Evolutionary conservation across 1,140 invertebrate genomes (phyloP).

Genomic region (Lucilia sericata): DNA sequence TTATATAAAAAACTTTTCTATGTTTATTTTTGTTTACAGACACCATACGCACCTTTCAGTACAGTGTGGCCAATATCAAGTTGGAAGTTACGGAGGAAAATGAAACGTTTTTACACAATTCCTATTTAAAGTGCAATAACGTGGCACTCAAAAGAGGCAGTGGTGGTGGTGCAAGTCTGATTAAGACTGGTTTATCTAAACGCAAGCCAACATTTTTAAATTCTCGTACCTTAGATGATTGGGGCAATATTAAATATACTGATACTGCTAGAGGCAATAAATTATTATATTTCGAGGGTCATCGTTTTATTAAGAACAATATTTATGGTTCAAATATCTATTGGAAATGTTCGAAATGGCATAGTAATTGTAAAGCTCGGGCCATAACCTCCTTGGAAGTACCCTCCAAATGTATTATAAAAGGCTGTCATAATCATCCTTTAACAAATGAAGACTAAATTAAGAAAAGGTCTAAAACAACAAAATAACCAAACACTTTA

Average conservation of each 20-base stretch:
- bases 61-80: constrained; percentile 46
- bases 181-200: constrained; percentile 50
- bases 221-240: constrained; percentile 46
- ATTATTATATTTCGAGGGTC: constrained; percentile 57
- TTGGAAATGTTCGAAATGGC: constrained; percentile 67
- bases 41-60: constrained; percentile 41
- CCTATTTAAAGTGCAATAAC: constrained; percentile 21
- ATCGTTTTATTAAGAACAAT: constrained; percentile 65
- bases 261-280: constrained; percentile 60
- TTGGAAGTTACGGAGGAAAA: constrained; percentile 35
- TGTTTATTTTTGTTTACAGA: constrained; percentile 44
- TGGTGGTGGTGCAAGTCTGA: neutral
- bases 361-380: constrained; percentile 60
- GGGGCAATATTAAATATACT: constrained; percentile 55
- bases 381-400: constrained; percentile 58
- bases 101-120: constrained; percentile 46
- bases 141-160: neutral
- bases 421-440: constrained; percentile 62
- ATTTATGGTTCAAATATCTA: constrained; percentile 64
- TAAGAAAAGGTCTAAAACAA: constrained; percentile 7
- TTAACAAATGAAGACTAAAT: constrained; percentile 44
- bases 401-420: constrained; percentile 53
- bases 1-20: too few species aligned
- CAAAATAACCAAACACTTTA: neutral
- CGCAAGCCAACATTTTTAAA: constrained; percentile 54